Evolutionary conservation across 2,113 vertebrate species (phyloP), one percentile per base, ranked within the genome.

Genomic region (Lepisosteus osseus): DNA sequence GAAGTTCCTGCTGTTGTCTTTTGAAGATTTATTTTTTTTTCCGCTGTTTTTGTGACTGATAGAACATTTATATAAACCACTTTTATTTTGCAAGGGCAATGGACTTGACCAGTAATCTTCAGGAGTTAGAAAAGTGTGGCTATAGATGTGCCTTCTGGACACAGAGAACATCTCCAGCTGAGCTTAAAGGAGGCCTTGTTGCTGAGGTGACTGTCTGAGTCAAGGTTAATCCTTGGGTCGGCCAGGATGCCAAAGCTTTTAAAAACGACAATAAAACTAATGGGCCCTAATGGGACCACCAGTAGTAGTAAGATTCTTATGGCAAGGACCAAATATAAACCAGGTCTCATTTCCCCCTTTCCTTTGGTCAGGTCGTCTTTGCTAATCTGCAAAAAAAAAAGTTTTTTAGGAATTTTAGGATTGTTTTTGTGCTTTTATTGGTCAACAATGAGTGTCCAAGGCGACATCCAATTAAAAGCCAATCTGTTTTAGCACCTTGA

Each of bases 251-350:
- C 67, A 76, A 74, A 45, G 57, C 69, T 76, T 75, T 79, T 78
- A 80, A 80, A 78, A 75, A 79, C 73, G 63, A 72, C 79, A 73
- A 71, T 86, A 83, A 89, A 87, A 84, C 72, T 75, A 85, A 85
- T 84, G 69, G 76, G 73, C 67, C 63, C 74, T 83, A 84, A 83
- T 84, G 77, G 81, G 86, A 86, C 86, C 86, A 89, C 84, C 86
- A 84, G 74, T 76, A 76, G 66, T 56, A 74, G 54, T 61, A 61
- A 72, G 69, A 74, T 76, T 78, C 76, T 74, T 74, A 74, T 66
- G 56, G 70, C 51, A 72, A 67, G 72, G 42, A 41, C 11, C 6
- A 68, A 68, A 17, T 62, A 72, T 72, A 73, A 69, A 72, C 66
- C 59, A 68, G 51, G 70, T 43, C 44, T 51, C 55, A 67, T 75